Evolutionary conservation across 2,797 vertebrate genomes (phyloP), one percentile per base, ranked within the genome.

Genomic region (Orestias chungarensis): DNA sequence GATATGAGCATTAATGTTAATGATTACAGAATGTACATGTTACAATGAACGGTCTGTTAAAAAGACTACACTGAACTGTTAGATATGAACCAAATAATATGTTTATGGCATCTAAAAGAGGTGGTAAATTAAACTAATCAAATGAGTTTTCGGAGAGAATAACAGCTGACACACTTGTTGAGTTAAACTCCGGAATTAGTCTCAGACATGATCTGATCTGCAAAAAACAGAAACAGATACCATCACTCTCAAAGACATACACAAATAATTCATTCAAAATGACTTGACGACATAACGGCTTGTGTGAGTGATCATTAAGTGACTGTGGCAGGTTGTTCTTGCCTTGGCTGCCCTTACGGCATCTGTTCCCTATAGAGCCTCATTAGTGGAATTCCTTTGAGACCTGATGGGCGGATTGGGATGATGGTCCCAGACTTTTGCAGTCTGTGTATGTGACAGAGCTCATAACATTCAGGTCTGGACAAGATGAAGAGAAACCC

Each of bases 341-440:
- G 76, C 85, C 82, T 84, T 62, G 76, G 65, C 75, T 84, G 87
- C 74, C 86, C 86, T 84, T 68, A 49, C 76, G 83, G 87, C 90
- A 92, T 94, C 92, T 94, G 93, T 87, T 93, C 90, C 89, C 87
- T 73, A 91, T 93, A 91, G 86, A 38, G 80, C 71, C 84, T 92
- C 89, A 92, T 93, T 92, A 94, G 87, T 74, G 82, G 81, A 83
- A 90, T 91, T 90, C 93, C 88, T 86, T 49, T 29, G 88, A 84
- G 91, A 87, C 72, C 78, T 70, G 84, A 90, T 87, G 83, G 83
- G 86, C 88, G 79, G 91, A 91, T 91, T 91, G 90, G 80, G 74
- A 81, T 81, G 76, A 86, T 73, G 84, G 88, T 90, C 91, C 66
- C 74, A 67, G 88, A 83, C 88, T 88, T 81, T 68, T 14, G 80